These are phyloP conservation scores for Homarus americanus DNA, from an alignment of 1,140 invertebrate species.

Conservation along the genomic window DNA sequence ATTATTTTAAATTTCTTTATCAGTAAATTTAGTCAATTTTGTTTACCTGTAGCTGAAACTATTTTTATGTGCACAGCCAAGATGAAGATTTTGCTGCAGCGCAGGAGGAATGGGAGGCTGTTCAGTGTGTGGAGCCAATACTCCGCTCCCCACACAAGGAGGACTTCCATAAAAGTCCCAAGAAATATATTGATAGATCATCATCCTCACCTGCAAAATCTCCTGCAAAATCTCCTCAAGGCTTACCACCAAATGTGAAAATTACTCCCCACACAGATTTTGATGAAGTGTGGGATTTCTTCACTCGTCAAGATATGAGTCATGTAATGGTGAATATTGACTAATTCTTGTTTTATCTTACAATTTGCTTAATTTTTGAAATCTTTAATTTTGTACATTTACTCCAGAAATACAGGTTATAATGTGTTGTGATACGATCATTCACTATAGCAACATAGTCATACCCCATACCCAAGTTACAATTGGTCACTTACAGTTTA, in stretches of 20 bases:
- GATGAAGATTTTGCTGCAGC: slow-evolving; percentile 70
- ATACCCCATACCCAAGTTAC: too few species aligned
- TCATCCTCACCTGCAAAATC: slow-evolving; percentile 66
- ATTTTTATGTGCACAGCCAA: slow-evolving; percentile 24
- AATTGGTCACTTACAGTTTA: too few species aligned
- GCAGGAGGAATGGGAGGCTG: slow-evolving; percentile 71
- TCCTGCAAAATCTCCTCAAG: slow-evolving; percentile 20
- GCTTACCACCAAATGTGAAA: slow-evolving; percentile 29
- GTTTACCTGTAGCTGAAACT: neutral
- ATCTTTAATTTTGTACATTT: too few species aligned
- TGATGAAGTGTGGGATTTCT: slow-evolving; percentile 74
- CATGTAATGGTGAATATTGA: slow-evolving; percentile 71
- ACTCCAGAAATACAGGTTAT: too few species aligned
- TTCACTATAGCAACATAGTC: too few species aligned
- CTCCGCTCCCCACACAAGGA: slow-evolving; percentile 57
- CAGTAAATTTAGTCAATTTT: too few species aligned
- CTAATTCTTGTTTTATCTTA: neutral
- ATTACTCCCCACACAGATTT: slow-evolving; percentile 74
- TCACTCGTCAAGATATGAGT: slow-evolving; percentile 74
- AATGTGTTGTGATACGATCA: too few species aligned
- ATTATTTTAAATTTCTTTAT: too few species aligned
- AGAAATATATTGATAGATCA: slow-evolving; percentile 63
- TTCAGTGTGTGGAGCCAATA: slow-evolving; percentile 70
- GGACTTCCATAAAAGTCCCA: slow-evolving; percentile 58
- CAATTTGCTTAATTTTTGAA: too few species aligned